A percentile compares a stretch with the other conserved stretches of the same genome.
phyloP scores from a whole-genome alignment of 2,113 vertebrate genomes.

The Centropristis striata region DNA sequence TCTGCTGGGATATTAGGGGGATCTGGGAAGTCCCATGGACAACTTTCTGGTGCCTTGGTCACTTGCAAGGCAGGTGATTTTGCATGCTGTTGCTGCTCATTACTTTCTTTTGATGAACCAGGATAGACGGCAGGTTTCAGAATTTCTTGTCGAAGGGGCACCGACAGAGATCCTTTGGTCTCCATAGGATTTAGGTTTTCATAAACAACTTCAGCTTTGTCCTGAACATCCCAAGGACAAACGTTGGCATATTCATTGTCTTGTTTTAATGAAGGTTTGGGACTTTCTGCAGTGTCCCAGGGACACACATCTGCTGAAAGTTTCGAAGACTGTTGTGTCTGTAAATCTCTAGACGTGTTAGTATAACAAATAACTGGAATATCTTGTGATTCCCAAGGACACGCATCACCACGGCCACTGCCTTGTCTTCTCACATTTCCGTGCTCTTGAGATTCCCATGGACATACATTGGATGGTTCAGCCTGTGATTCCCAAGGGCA shows the following conservation, averaged over 20 bases:
- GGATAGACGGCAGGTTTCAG: slow-evolving; percentile 56
- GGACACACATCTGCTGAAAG: slow-evolving; percentile 49
- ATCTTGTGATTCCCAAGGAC: slow-evolving; percentile 66
- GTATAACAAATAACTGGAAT: slow-evolving; percentile 34
- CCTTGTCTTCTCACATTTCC: slow-evolving; percentile 37
- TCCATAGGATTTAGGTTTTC: slow-evolving; percentile 71
- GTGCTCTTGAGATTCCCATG: slow-evolving; percentile 74
- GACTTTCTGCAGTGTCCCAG: slow-evolving; percentile 67
- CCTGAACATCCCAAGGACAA: slow-evolving; percentile 74
- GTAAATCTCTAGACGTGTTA: slow-evolving; percentile 35
- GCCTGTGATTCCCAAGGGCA: slow-evolving; percentile 68
- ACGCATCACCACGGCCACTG: slow-evolving; percentile 32
- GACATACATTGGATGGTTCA: slow-evolving; percentile 57
- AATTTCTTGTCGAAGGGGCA: slow-evolving; percentile 51
- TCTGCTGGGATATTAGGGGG: slow-evolving; percentile 46
- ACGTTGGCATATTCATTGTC: slow-evolving; percentile 66
- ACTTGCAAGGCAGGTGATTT: slow-evolving; percentile 22
- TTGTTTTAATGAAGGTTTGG: slow-evolving; percentile 48
- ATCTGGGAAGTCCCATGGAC: slow-evolving; percentile 74
- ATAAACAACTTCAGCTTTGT: slow-evolving; percentile 68
- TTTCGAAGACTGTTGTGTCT: slow-evolving; percentile 52
- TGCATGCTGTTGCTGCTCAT: slow-evolving; percentile 24
- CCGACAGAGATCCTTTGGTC: slow-evolving; percentile 49
- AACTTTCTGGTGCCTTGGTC: slow-evolving; percentile 60
- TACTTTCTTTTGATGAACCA: slow-evolving; percentile 39